Percentiles rank a stretch among this genome's conserved stretches.
Conservation (phyloP, 2,888 invertebrate species). For the Tetheella fluctuosa region DNA sequence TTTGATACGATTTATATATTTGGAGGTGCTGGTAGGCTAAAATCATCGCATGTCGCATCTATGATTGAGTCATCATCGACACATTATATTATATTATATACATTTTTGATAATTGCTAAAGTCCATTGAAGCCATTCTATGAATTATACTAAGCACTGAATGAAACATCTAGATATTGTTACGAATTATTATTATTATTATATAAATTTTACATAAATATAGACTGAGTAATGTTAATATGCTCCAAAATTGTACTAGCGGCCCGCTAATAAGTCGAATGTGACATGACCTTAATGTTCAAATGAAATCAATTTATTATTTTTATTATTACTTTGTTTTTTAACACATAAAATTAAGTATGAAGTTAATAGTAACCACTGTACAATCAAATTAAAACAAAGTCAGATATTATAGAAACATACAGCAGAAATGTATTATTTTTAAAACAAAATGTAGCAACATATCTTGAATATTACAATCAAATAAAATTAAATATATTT, state of each 20-base stretch:
- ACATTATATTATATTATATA: conserved; percentile 31
- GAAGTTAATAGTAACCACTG: background rate
- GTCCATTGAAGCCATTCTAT: conserved; percentile 42
- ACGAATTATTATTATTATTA: conserved; percentile 54
- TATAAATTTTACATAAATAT: conserved; percentile 57
- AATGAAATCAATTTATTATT: conserved; percentile 2
- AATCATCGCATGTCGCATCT: conserved; percentile 33
- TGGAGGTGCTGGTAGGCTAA: conserved; percentile 74
- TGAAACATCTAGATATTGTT: conserved; percentile 53
- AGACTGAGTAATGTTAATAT: conserved; percentile 78
- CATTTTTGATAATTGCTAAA: conserved; percentile 45
- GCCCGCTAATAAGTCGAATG: conserved; percentile 36
- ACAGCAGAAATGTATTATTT: conserved; percentile 31
- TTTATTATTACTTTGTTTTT: conserved; percentile 7
- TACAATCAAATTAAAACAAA: conserved; percentile 10
- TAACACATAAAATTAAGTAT: background rate
- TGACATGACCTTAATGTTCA: conserved; percentile 18
- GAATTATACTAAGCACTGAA: conserved; percentile 49
- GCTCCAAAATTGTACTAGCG: conserved; percentile 53
- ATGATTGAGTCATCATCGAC: conserved; percentile 32
- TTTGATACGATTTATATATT: conserved; percentile 52
- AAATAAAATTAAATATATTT: conserved; percentile 44
- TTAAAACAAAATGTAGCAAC: conserved; percentile 40
- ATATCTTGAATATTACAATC: conserved; percentile 45
- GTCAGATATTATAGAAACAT: conserved; percentile 6